phyloP scores from a whole-genome alignment of 2,797 vertebrate genomes.

The Coendou prehensilis region DNA sequence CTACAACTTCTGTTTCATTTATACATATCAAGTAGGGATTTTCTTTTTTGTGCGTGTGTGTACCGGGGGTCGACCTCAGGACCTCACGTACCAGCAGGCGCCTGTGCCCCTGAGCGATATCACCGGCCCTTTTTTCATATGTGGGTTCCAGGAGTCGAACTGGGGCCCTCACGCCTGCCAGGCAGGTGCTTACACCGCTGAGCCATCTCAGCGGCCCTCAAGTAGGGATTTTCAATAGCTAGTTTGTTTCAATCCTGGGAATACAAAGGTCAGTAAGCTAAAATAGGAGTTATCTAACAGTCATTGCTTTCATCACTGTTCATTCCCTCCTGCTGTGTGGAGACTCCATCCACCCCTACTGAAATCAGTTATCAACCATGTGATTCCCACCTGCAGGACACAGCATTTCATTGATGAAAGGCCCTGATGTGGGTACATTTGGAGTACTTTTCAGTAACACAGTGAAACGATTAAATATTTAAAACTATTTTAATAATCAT shows the following conservation, averaged over 20 bases:
- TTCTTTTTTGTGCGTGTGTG: not conserved
- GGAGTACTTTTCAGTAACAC: not conserved
- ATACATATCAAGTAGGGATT: not conserved
- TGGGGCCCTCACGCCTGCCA: too few relatives aligned
- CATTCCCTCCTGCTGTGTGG: not conserved
- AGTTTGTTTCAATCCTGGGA: not conserved
- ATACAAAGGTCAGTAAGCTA: not conserved
- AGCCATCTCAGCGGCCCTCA: not conserved
- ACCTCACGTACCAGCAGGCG: too few relatives aligned
- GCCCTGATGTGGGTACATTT: not conserved
- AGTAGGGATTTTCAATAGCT: not conserved
- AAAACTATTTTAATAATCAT: conserved; percentile 10
- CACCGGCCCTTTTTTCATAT: too few relatives aligned
- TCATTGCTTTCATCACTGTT: not conserved
- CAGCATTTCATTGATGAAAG: not conserved
- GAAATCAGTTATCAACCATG: not conserved
- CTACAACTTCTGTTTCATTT: not conserved
- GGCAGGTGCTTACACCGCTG: too few relatives aligned
- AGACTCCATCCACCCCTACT: not conserved
- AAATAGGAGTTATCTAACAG: not conserved
- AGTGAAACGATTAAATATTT: conserved; percentile 34
- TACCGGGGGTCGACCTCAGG: too few relatives aligned
- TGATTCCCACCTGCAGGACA: not conserved
- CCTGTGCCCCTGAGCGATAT: too few relatives aligned
- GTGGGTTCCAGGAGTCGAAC: too few relatives aligned